A percentile compares a stretch with the other conserved stretches of the same genome.
These are phyloP conservation scores for Myripristis jacobus DNA, from an alignment of 2,797 vertebrate genomes.

Conservation along the genomic window DNA sequence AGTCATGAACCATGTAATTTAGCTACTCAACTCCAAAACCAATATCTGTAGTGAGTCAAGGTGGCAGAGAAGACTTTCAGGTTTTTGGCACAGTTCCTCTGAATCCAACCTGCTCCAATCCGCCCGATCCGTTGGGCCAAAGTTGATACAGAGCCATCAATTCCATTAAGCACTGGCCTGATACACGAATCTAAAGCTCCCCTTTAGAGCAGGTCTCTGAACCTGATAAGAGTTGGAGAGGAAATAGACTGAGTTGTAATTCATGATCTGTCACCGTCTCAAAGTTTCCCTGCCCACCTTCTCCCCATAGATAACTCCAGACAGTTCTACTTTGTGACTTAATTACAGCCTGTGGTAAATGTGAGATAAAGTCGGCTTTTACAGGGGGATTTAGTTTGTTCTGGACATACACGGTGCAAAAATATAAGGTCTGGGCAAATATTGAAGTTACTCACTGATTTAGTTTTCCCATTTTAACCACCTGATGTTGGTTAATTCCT, in stretches of 20 bases:
- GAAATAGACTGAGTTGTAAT: constrained; percentile 76
- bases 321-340: constrained; percentile 74
- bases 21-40: constrained; percentile 42
- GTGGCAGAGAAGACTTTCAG: constrained; percentile 29
- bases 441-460: constrained; percentile 56
- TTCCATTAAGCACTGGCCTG: constrained; percentile 82
- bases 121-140: constrained; percentile 50
- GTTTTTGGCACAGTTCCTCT: constrained; percentile 58
- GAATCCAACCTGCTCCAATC: constrained; percentile 47
- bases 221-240: constrained; percentile 72
- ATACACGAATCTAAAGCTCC: constrained; percentile 75
- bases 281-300: constrained; percentile 66
- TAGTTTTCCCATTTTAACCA: constrained; percentile 39
- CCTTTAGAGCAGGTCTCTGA: constrained; percentile 73
- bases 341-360: constrained; percentile 71
- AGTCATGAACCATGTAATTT: constrained; percentile 43
- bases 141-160: constrained; percentile 83
- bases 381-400: constrained; percentile 57
- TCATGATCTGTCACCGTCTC: constrained; percentile 74
- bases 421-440: constrained; percentile 46
- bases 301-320: constrained; percentile 69
- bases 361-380: constrained; percentile 71
- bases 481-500: constrained; percentile 8
- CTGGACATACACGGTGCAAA: constrained; percentile 39
- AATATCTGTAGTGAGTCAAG: constrained; percentile 43